A percentile compares a stretch with the other conserved stretches of the same genome.
Evolutionary conservation across 2,888 invertebrate species (phyloP).

Genomic region (Idaea dimidiata): DNA sequence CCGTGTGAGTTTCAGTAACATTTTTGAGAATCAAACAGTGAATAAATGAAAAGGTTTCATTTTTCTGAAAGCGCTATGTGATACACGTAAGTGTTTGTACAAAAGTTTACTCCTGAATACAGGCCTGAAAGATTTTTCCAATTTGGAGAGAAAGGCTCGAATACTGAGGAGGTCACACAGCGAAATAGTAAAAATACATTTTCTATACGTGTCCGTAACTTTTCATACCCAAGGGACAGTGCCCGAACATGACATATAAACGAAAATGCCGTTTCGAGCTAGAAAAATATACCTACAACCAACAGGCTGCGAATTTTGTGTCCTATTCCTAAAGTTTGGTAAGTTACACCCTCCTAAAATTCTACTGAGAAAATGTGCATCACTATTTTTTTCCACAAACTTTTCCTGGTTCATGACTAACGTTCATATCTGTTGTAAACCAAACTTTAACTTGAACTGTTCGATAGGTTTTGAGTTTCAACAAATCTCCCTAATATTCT

Average conservation of each 20-base stretch:
- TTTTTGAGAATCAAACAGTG: slow-evolving; percentile 26
- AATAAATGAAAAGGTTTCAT: slow-evolving; percentile 44
- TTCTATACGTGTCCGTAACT: slow-evolving; percentile 59
- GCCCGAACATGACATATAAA: slow-evolving; percentile 52
- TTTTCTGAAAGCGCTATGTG: slow-evolving; percentile 34
- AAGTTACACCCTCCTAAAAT: slow-evolving; percentile 24
- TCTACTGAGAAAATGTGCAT: slow-evolving; percentile 24
- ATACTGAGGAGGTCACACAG: slow-evolving; percentile 55
- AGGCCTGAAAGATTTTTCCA: slow-evolving; percentile 62
- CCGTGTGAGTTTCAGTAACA: background rate
- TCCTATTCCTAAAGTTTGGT: slow-evolving; percentile 18
- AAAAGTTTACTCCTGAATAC: slow-evolving; percentile 52
- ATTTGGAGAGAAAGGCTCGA: slow-evolving; percentile 61
- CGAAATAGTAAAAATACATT: slow-evolving; percentile 65
- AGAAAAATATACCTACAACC: slow-evolving; percentile 40
- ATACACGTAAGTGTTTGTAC: slow-evolving; percentile 46
- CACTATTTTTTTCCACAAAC: background rate
- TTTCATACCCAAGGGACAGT: slow-evolving; percentile 46
- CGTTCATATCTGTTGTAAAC: too few relatives aligned
- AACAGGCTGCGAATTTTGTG: slow-evolving; percentile 32
- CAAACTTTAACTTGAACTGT: background rate
- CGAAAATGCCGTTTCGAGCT: slow-evolving; percentile 46
- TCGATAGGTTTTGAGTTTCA: too few relatives aligned
- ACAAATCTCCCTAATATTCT: too few relatives aligned
- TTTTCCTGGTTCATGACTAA: too few relatives aligned